Conservation (phyloP, 2,113 vertebrate species). For the Hydrolagus affinis region DNA sequence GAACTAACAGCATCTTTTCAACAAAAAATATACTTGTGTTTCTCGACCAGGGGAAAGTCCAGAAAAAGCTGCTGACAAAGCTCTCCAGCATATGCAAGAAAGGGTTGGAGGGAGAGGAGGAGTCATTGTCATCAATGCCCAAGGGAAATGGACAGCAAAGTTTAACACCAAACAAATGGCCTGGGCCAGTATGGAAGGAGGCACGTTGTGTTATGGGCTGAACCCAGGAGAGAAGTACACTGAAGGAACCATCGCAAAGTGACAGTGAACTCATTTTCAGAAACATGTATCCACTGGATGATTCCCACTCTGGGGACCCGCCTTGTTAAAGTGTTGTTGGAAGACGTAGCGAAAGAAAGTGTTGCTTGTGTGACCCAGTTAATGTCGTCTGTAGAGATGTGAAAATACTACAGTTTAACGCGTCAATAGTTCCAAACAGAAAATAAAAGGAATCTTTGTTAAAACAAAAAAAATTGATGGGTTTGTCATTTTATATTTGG, state of each 20-base stretch:
- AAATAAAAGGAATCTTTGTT: not conserved
- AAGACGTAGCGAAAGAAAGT: not conserved
- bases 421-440: not conserved
- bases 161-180: slow-evolving; percentile 58
- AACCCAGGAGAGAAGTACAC: slow-evolving; percentile 45
- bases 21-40: slow-evolving; percentile 15
- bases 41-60: slow-evolving; percentile 43
- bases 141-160: slow-evolving; percentile 48
- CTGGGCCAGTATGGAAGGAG: slow-evolving; percentile 45
- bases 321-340: slow-evolving; percentile 6
- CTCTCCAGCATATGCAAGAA: slow-evolving; percentile 52
- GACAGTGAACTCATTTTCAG: slow-evolving; percentile 15
- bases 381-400: not conserved
- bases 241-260: slow-evolving; percentile 25
- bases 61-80: slow-evolving; percentile 41
- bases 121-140: slow-evolving; percentile 49
- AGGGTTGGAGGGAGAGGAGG: slow-evolving; percentile 54
- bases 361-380: not conserved
- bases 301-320: not conserved
- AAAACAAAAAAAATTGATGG: not conserved
- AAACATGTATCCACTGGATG: not conserved
- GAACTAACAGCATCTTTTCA: not conserved
- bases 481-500: not conserved
- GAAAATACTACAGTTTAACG: not conserved
- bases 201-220: slow-evolving; percentile 51